These are phyloP conservation scores for Morpho achilles DNA, from an alignment of 2,888 invertebrate species.

Conservation along the genomic window DNA sequence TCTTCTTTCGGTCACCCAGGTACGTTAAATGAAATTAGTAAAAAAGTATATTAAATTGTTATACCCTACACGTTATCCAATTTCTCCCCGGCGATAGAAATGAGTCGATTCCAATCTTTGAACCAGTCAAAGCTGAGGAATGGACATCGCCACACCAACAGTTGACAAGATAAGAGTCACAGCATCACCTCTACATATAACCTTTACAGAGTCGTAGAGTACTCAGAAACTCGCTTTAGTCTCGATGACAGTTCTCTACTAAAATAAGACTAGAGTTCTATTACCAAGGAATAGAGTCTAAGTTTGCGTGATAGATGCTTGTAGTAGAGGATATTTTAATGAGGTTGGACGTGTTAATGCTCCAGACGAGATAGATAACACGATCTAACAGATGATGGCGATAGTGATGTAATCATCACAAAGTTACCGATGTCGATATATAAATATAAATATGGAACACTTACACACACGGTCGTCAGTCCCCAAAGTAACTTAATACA, in stretches of 20 bases:
- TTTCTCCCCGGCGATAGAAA: slow-evolving; percentile 23
- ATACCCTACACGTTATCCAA: slow-evolving; percentile 15
- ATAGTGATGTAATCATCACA: slow-evolving; percentile 31
- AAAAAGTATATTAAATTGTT: slow-evolving; percentile 11
- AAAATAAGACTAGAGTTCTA: slow-evolving; percentile 9
- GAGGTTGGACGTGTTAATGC: slow-evolving; percentile 67
- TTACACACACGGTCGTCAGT: too few relatives aligned
- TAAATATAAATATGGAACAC: too few relatives aligned
- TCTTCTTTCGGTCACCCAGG: too few relatives aligned
- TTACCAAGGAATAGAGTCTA: slow-evolving; percentile 6
- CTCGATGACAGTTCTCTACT: slow-evolving; percentile 1
- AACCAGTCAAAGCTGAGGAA: slow-evolving; percentile 15
- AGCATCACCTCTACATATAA: slow-evolving; percentile 10
- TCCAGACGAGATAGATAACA: slow-evolving; percentile 60
- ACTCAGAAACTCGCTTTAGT: too few relatives aligned
- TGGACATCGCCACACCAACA: slow-evolving; percentile 28
- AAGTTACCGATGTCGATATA: too few relatives aligned
- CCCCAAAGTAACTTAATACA: too few relatives aligned
- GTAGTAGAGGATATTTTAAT: slow-evolving; percentile 50
- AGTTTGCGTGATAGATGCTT: slow-evolving; percentile 6
- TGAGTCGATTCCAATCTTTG: slow-evolving; percentile 23
- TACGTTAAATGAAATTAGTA: too few relatives aligned
- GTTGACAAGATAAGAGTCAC: slow-evolving; percentile 25
- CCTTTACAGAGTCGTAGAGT: neutral
- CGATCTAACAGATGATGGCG: slow-evolving; percentile 45